These are phyloP conservation scores for Heliconius hewitsoni DNA, from an alignment of 1,140 invertebrate species.

Conservation along the genomic window DNA sequence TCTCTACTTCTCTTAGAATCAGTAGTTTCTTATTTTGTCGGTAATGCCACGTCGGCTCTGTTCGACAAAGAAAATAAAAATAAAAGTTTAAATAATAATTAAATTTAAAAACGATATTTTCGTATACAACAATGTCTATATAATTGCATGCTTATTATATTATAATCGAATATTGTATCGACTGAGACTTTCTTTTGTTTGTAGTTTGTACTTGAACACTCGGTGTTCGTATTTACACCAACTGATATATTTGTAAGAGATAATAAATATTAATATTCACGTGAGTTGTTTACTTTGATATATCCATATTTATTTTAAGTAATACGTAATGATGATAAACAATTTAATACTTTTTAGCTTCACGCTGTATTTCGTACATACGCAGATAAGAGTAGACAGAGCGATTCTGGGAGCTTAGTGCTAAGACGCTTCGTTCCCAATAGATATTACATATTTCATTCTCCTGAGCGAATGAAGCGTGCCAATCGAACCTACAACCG, in stretches of 20 bases:
- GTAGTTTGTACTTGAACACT: constrained; percentile 31
- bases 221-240: constrained; percentile 24
- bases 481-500: too few relatives aligned
- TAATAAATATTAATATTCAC: constrained; percentile 33
- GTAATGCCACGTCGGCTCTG: neutral
- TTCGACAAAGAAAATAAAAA: neutral
- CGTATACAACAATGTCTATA: constrained; percentile 20
- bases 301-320: too few relatives aligned
- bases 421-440: too few relatives aligned
- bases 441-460: too few relatives aligned
- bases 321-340: too few relatives aligned
- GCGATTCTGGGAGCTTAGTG: too few relatives aligned
- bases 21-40: neutral
- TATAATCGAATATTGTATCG: constrained; percentile 24
- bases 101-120: neutral
- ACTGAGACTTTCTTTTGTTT: constrained; percentile 31
- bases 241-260: constrained; percentile 32
- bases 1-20: neutral
- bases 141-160: constrained; percentile 28
- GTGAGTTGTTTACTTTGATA: neutral
- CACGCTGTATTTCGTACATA: too few relatives aligned
- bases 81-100: too few relatives aligned
- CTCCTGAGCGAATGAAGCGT: too few relatives aligned
- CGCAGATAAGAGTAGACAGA: too few relatives aligned
- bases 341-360: too few relatives aligned